Percentiles rank a stretch among this genome's conserved stretches.
Evolutionary conservation across 2,113 vertebrate species (phyloP).

Genomic region (Gadus chalcogrammus): DNA sequence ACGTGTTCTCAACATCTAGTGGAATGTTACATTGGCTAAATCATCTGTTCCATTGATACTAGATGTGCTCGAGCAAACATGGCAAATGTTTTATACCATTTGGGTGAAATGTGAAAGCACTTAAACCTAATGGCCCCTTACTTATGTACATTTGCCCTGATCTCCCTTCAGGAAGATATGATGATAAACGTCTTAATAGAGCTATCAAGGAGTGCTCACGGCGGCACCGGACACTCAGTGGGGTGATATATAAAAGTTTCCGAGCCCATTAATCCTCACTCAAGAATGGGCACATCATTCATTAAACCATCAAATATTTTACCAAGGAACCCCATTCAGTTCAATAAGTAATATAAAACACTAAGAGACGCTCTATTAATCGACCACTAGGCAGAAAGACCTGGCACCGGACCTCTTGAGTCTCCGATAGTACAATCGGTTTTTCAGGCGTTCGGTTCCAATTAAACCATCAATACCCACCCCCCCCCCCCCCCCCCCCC

Average conservation of each 20-base stretch:
- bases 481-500: no score
- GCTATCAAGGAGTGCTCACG: conserved; percentile 45
- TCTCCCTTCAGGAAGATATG: conserved; percentile 38
- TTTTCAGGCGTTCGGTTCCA: no score
- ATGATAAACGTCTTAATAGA: conserved; percentile 50
- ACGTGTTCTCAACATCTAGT: no score
- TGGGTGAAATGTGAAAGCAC: conserved; percentile 18
- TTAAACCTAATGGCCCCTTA: conserved; percentile 34
- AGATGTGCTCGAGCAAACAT: conserved; percentile 26
- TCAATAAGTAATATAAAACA: conserved; percentile 52
- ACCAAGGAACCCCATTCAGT: conserved; percentile 46
- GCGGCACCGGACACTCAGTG: conserved; percentile 41
- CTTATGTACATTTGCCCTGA: conserved; percentile 23
- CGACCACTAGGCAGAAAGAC: conserved; percentile 28
- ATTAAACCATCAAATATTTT: conserved; percentile 61
- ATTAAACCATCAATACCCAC: no score
- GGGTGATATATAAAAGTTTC: conserved; percentile 49
- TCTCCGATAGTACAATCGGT: background rate
- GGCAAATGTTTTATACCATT: conserved; percentile 16
- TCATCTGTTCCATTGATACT: conserved; percentile 15
- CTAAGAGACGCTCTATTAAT: conserved; percentile 39
- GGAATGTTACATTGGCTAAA: background rate
- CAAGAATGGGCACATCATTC: conserved; percentile 55
- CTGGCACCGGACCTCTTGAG: conserved; percentile 17
- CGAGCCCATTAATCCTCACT: conserved; percentile 59